Evolutionary conservation across 2,113 vertebrate genomes (phyloP).

Genomic region (Azemiops feae): DNA sequence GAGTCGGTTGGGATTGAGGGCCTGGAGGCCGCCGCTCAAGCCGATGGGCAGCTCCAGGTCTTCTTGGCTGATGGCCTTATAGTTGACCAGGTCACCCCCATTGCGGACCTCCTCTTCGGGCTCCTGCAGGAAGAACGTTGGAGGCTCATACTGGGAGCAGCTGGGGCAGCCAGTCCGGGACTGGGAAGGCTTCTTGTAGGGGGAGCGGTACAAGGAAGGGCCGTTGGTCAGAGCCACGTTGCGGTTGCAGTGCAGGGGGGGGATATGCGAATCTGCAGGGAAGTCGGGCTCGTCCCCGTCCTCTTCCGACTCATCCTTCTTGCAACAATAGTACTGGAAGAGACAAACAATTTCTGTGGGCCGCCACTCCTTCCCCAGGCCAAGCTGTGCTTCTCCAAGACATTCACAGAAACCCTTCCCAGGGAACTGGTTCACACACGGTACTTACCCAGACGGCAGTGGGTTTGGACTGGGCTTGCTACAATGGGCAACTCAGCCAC

Average conservation of each 20-base stretch:
- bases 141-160: conserved; percentile 84
- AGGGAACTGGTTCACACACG: neutral
- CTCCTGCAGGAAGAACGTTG: conserved; percentile 86
- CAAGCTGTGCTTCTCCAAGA: neutral
- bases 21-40: conserved; percentile 80
- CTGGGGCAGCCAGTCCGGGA: conserved; percentile 83
- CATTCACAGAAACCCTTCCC: neutral
- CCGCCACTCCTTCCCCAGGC: neutral
- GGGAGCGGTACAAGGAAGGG: conserved; percentile 80
- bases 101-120: conserved; percentile 79
- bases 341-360: fast-evolving
- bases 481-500: neutral
- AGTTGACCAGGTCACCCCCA: conserved; percentile 84
- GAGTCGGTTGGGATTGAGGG: conserved; percentile 87
- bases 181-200: conserved; percentile 75
- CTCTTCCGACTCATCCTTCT: conserved; percentile 91
- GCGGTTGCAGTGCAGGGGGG: conserved; percentile 87
- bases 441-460: neutral
- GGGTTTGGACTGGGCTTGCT: neutral
- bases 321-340: conserved; percentile 94
- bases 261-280: conserved; percentile 85
- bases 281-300: conserved; percentile 99
- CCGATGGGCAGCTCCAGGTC: conserved; percentile 80
- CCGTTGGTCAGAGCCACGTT: conserved; percentile 90
- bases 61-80: conserved; percentile 82